Conservation (phyloP, 2,113 vertebrate species). For the Bos taurus region ARS-UCD2.0 NC_037328.1:87974501-87975000, state of each 20-base stretch:
- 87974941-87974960: not conserved
- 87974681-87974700: not conserved
- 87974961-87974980: not conserved
- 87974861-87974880: not conserved
- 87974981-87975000: not conserved
- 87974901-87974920: not conserved
- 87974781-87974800: not conserved
- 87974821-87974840: not conserved
- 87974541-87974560: not conserved
- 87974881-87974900: not conserved
- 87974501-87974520: not conserved
- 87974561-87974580: not conserved
- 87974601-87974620: not conserved
- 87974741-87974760: not conserved
- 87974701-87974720: not conserved
- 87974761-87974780: not conserved
- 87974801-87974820: not conserved
- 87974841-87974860: not conserved
- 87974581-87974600: not conserved
- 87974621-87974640: not conserved
- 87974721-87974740: not conserved
- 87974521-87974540: not conserved
- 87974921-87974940: not conserved
- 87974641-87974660: not conserved
- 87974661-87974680: not conserved